Conservation (phyloP, 2,888 invertebrate genomes). For the Galerucella nymphaeae region DNA sequence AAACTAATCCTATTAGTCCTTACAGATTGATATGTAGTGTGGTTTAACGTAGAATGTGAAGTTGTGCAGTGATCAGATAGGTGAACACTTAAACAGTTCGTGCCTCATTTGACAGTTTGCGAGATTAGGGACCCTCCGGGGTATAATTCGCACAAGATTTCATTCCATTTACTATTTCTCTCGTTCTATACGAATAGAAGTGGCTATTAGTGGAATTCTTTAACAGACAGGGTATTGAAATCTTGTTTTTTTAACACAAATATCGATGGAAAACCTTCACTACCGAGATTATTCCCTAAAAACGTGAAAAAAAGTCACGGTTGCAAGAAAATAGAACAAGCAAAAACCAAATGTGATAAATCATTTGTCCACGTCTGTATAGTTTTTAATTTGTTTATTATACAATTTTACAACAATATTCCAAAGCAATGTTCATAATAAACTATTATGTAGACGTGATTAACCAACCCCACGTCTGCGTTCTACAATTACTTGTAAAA, state of each 20-base stretch:
- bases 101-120: conserved; percentile 42
- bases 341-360: too few species aligned
- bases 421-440: too few species aligned
- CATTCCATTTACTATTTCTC: conserved; percentile 29
- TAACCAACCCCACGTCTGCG: too few species aligned
- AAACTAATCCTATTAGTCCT: conserved; percentile 44
- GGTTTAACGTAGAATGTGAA: conserved; percentile 36
- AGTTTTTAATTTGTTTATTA: too few species aligned
- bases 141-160: conserved; percentile 28
- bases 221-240: conserved; percentile 3
- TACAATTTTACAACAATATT: too few species aligned
- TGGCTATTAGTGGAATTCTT: conserved; percentile 11
- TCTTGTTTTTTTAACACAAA: neutral
- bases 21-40: conserved; percentile 44
- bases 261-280: too few species aligned
- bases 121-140: conserved; percentile 39
- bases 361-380: too few species aligned
- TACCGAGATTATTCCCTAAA: too few species aligned
- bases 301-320: too few species aligned
- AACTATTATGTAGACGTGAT: too few species aligned
- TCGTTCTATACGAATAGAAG: conserved; percentile 12
- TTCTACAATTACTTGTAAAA: too few species aligned
- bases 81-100: conserved; percentile 41
- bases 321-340: too few species aligned
- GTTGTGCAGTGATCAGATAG: conserved; percentile 39